Base-by-base conservation (phyloP, 2,113 vertebrate species). In the Globicephala melas region DNA sequence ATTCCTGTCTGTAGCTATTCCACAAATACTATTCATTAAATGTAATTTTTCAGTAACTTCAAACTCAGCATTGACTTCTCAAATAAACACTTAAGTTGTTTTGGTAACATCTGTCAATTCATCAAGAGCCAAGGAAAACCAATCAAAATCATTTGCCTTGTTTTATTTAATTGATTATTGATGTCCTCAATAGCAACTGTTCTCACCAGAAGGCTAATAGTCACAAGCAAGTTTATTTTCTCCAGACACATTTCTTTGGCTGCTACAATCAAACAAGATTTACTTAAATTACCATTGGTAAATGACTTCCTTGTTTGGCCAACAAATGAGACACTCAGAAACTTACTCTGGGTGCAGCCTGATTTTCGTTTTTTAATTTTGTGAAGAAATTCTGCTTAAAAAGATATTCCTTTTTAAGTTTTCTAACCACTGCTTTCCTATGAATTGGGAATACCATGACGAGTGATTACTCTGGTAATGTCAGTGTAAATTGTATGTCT, bases 211-310 rank as follows among this genome's bases (percentile, higher is more conserved):
- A 93, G n/a, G 47, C 62, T 97, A 95, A 91, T 11, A 65, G 85
- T 63, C 84, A 80, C 92, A 95, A 95, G 89, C 83, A 94, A 98
- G 53, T 88, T 98, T 94, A 91, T 97, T 96, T 94, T 93, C 93
- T 96, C 85, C 77, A 81, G 82, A 95, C 50, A 96, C 50, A 77
- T 70, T 92, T 95, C 74, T 92, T 36, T 20, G 70, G 50, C 81
- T 91, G 38, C 65, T 90, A 63, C 21, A 93, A 93, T 67, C 79
- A 71, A 86, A 73, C 21, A 65, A 41, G 15, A 95, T 70, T 85
- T 84, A 70, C 63, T 84, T 76, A 90, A 74, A 18, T 71, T 44
- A 92, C 53, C 23, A 47, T 47, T 1, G 4, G 80, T 55, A 92
- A 77, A 83, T 47, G 31, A 90, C 36, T 77, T 89, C 86, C 76